These are phyloP conservation scores for Lepidochrysops patricia DNA, from an alignment of 2,888 invertebrate species.

Conservation along the genomic window DNA sequence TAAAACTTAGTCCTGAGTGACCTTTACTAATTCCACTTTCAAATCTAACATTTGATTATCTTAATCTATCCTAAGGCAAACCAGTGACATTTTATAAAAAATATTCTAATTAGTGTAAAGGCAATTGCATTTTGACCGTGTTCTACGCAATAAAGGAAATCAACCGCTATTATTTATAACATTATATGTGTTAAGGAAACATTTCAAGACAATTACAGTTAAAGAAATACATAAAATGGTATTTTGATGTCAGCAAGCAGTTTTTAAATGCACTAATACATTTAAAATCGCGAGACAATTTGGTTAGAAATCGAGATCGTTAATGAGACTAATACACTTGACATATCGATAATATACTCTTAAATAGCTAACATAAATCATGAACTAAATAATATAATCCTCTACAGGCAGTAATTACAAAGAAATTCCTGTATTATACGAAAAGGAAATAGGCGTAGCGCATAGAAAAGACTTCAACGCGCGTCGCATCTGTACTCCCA, in stretches of 20 bases:
- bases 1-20: not conserved
- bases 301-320: too few species aligned
- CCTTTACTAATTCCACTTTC: conserved; percentile 5
- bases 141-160: not conserved
- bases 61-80: not conserved
- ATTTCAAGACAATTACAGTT: not conserved
- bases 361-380: too few species aligned
- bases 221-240: too few species aligned
- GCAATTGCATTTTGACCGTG: not conserved
- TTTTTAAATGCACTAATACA: too few species aligned
- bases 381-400: too few species aligned
- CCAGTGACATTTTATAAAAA: not conserved
- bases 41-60: not conserved
- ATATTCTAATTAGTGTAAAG: not conserved
- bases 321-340: too few species aligned
- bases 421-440: too few species aligned
- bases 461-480: not conserved
- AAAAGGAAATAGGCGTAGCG: too few species aligned
- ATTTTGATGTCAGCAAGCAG: not conserved
- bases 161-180: not conserved
- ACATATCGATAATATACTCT: too few species aligned
- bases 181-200: not conserved
- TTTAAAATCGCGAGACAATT: too few species aligned
- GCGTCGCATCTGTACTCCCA: too few species aligned
- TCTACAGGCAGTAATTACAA: too few species aligned